phyloP scores from a whole-genome alignment of 2,888 invertebrate genomes.

The Epsilonema sp. region DNA sequence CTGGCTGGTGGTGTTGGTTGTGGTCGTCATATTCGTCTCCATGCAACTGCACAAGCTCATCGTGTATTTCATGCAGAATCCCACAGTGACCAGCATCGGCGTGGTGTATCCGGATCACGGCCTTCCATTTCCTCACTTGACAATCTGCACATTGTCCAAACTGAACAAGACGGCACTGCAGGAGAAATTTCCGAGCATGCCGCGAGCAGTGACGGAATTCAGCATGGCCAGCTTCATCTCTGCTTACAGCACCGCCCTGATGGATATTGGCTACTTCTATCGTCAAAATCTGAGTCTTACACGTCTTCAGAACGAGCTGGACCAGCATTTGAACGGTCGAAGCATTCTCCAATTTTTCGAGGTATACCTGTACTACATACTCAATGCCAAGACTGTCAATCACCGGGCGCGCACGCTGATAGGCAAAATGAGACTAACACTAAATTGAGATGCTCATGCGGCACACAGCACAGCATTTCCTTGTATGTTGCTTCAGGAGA shows the following conservation, averaged over 20 bases:
- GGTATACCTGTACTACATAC: no score
- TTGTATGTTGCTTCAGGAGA: constrained; percentile 4
- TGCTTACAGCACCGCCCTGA: constrained; percentile 3
- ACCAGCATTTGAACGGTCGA: not conserved
- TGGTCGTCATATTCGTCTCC: not conserved
- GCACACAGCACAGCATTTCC: no score
- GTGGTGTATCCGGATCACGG: not conserved
- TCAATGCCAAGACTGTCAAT: no score
- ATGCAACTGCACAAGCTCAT: not conserved
- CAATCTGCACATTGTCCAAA: constrained; percentile 3
- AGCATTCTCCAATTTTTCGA: not conserved
- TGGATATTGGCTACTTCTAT: constrained; percentile 1
- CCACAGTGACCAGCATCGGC: constrained; percentile 2
- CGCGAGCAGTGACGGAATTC: not conserved
- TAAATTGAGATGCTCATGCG: no score
- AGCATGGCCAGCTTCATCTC: constrained; percentile 2
- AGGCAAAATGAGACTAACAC: no score
- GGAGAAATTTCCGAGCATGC: not conserved
- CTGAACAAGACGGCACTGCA: not conserved
- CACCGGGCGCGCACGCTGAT: no score
- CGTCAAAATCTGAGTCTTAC: not conserved
- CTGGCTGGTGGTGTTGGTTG: not conserved
- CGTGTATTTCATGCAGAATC: not conserved
- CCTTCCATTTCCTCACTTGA: constrained; percentile 1
- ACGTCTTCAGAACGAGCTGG: not conserved